Evolutionary conservation across 2,113 vertebrate genomes (phyloP), one percentile per base, ranked within the genome.

Genomic region (Erpornis zantholeuca): DNA sequence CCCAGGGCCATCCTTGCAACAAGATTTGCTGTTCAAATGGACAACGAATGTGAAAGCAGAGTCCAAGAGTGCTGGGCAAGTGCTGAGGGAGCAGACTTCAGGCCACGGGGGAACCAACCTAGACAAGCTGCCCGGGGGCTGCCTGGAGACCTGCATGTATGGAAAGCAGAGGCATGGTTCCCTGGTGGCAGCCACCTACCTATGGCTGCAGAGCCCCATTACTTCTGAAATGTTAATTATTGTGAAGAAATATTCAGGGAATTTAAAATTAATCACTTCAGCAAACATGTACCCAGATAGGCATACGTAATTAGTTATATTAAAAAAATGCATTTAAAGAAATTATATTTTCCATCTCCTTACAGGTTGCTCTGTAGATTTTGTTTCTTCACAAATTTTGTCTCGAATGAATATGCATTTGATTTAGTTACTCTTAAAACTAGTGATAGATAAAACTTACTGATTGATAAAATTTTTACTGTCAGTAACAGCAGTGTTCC

Each of bases 21-120:
- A 69, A 80, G 75, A 85, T 82, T 80, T 82, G 59, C 66, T 93
- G 90, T 90, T 94, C 88, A 95, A 83, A 92, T 85, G 79, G 52
- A 73, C 70, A 60, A 50, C 4, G 4, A 93, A 94, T 0, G 12
- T 80, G 71, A 92, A 93, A 70, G 59, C 63, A 54, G 36, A 80
- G 33, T 42, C 71, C 63, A 54, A 13, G 85, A 80, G 33, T 73
- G 71, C 25, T 86, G 50, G 61, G 45, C 1, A 33, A 68, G 15
- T 57, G 36, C n/a, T 82, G 35, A 73, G 54, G 42, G 50, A 86
- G 23, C n/a, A 80, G 50, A 69, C 71, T 91, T 82, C n/a, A 73
- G 78, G 50, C 27, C 10, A 1, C 63, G 65, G 15, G 47, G 75
- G 59, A 88, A 13, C 36, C 25, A 57, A 8, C 8, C 20, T 61